Evolutionary conservation across 2,888 invertebrate species (phyloP).

Genomic region (Hemicrepidius hirtus): DNA sequence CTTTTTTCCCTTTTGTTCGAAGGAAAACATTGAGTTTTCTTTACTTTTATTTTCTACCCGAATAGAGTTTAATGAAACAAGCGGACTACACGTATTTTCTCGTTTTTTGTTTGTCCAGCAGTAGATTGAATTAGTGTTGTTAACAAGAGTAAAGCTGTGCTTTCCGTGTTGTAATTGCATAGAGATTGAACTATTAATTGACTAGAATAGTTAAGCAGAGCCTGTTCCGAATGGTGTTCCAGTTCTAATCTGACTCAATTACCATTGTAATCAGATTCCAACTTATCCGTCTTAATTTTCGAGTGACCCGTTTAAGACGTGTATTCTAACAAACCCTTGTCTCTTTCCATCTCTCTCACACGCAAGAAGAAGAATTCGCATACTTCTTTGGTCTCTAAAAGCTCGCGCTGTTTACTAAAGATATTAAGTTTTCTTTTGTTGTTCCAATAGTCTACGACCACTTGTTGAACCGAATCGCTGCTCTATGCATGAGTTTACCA

Average conservation of each 20-base stretch:
- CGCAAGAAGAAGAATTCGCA: constrained; percentile 41
- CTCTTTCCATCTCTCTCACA: neutral
- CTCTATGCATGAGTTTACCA: constrained; percentile 40
- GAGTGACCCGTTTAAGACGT: constrained; percentile 35
- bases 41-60: constrained; percentile 51
- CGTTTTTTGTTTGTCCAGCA: constrained; percentile 36
- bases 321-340: constrained; percentile 5
- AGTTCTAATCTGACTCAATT: constrained; percentile 59
- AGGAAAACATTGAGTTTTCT: constrained; percentile 16
- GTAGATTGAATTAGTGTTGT: constrained; percentile 49
- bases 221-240: constrained; percentile 50
- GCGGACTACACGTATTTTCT: constrained; percentile 28
- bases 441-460: constrained; percentile 48
- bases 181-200: constrained; percentile 63
- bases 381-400: constrained; percentile 30
- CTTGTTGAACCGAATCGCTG: constrained; percentile 46
- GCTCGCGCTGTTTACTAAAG: constrained; percentile 42
- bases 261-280: constrained; percentile 61
- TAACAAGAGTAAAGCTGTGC: constrained; percentile 56
- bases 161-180: constrained; percentile 59
- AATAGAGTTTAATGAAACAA: constrained; percentile 48
- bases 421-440: constrained; percentile 51
- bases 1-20: constrained; percentile 1
- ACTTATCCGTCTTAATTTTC: constrained; percentile 48
- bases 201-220: constrained; percentile 59